A percentile compares a stretch with the other conserved stretches of the same genome.
Conservation (phyloP, 1,140 invertebrate genomes). For the Rhopalosiphum padi region DNA sequence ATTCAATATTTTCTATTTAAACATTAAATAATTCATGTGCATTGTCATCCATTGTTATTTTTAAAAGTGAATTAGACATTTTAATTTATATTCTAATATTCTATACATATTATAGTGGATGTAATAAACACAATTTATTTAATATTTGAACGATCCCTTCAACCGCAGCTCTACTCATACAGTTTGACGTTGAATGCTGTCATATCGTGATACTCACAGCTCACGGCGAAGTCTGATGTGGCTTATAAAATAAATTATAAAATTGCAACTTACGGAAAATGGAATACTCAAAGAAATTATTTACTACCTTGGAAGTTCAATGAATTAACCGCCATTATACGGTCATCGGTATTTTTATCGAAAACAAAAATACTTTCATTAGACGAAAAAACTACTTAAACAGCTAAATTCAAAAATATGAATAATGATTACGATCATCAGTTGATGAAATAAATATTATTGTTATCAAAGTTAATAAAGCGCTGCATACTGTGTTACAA, state of each 20-base stretch:
- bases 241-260: slow-evolving; percentile 6
- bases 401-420: background rate
- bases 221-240: background rate
- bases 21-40: background rate
- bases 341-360: too few species aligned
- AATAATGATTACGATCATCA: background rate
- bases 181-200: slow-evolving; percentile 1
- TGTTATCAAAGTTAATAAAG: background rate
- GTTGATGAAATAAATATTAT: background rate
- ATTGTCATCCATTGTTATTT: background rate
- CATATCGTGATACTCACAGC: background rate
- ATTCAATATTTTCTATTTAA: background rate
- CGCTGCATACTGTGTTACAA: background rate
- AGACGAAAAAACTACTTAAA: background rate
- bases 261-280: background rate
- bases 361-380: background rate
- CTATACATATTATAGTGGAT: background rate
- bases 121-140: background rate
- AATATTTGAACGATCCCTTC: background rate
- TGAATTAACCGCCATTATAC: background rate
- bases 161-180: background rate
- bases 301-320: background rate
- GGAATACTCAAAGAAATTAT: background rate
- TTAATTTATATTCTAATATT: background rate
- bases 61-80: background rate